A percentile compares a stretch with the other conserved stretches of the same genome.
Conservation (phyloP, 2,797 vertebrate genomes). For the Ammospiza maritima region DNA sequence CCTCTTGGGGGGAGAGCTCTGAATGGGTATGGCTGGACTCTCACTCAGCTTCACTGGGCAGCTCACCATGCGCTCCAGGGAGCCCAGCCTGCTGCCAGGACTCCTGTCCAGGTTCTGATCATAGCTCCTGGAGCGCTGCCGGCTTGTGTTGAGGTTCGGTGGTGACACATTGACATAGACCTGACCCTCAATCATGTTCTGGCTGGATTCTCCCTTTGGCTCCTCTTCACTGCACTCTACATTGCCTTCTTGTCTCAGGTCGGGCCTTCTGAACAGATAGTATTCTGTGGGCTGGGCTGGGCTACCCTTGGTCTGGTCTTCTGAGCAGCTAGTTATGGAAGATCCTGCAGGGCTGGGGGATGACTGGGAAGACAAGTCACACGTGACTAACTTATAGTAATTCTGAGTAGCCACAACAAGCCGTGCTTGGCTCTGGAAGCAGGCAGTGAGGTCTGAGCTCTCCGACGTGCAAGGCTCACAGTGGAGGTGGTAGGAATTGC, state of each 20-base stretch:
- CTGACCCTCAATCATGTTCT: conserved; percentile 86
- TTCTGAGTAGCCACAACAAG: conserved; percentile 96
- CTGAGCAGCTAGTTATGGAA: conserved; percentile 93
- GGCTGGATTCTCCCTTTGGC: conserved; percentile 25
- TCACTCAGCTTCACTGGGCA: conserved; percentile 94
- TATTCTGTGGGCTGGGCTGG: conserved; percentile 92
- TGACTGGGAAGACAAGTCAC: conserved; percentile 95
- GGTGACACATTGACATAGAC: conserved; percentile 91
- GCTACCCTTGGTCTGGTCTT: conserved; percentile 90
- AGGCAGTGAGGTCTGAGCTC: conserved; percentile 87
- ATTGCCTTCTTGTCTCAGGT: conserved; percentile 68
- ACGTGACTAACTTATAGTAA: conserved; percentile 97
- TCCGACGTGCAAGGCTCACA: conserved; percentile 75
- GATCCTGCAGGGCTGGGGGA: conserved; percentile 92
- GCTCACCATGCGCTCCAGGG: conserved; percentile 95
- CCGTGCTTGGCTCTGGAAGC: conserved; percentile 93
- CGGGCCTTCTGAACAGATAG: conserved; percentile 89
- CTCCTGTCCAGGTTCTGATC: conserved; percentile 91
- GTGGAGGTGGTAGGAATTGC: conserved; percentile 89
- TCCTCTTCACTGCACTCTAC: conserved; percentile 44
- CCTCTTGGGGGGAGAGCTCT: conserved; percentile 78
- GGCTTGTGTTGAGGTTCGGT: conserved; percentile 76
- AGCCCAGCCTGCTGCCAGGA: conserved; percentile 82
- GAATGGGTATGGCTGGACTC: conserved; percentile 65
- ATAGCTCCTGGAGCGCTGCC: conserved; percentile 93